These are phyloP conservation scores for Loriculus beryllinus DNA, from an alignment of 2,797 vertebrate species.

Conservation along the genomic window DNA sequence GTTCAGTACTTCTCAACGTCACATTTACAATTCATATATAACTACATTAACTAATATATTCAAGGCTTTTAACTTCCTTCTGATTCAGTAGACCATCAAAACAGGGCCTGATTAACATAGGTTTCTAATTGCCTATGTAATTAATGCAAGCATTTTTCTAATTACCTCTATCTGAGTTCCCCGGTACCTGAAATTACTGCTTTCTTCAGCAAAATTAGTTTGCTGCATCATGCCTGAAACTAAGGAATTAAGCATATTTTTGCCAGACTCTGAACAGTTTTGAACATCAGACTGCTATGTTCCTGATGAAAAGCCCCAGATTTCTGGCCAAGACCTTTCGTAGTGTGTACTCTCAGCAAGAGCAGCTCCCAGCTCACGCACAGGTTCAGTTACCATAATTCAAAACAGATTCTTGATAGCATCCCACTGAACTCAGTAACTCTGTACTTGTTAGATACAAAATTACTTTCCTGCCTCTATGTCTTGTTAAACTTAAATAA, in stretches of 20 bases:
- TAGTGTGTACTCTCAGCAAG: neutral
- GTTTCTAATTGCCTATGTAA: neutral
- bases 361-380: neutral
- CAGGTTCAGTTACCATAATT: neutral
- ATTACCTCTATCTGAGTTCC: neutral
- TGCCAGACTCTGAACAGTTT: neutral
- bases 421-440: neutral
- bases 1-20: neutral
- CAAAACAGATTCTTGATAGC: neutral
- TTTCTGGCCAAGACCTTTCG: neutral
- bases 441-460: neutral
- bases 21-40: neutral
- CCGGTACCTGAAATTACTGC: neutral
- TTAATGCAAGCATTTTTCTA: neutral
- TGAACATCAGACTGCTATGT: rapidly evolving
- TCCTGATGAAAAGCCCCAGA: neutral
- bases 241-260: neutral
- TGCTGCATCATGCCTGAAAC: neutral
- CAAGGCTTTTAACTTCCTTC: neutral
- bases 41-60: neutral
- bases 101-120: neutral
- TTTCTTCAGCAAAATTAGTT: neutral
- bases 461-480: neutral
- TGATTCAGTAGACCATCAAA: neutral
- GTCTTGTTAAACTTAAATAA: conserved; percentile 14